Evolutionary conservation across 2,797 vertebrate species (phyloP).

Genomic region (Enteromius viviparus): DNA sequence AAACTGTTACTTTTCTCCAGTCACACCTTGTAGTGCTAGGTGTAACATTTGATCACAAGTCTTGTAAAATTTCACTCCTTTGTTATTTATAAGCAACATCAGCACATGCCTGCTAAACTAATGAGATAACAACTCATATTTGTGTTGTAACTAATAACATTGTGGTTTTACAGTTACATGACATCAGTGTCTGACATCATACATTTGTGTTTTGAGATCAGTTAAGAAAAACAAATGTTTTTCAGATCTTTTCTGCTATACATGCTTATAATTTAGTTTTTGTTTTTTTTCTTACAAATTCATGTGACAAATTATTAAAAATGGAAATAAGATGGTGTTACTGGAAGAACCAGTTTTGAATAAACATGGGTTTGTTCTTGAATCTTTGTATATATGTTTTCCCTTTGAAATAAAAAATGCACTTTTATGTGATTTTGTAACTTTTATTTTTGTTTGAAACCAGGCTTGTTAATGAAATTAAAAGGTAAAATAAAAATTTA

Average conservation of each 20-base stretch:
- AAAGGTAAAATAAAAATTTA: too few relatives aligned
- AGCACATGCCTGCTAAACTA: neutral
- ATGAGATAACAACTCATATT: neutral
- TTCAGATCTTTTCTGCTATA: neutral
- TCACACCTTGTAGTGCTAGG: constrained; percentile 36
- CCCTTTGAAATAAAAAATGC: neutral
- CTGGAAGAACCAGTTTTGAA: constrained; percentile 17
- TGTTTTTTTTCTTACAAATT: neutral
- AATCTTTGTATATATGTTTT: neutral
- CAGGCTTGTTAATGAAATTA: neutral
- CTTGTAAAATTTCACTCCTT: constrained; percentile 47
- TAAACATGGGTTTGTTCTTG: constrained; percentile 7
- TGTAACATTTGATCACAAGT: constrained; percentile 21
- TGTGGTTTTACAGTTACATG: neutral
- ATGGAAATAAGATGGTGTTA: constrained; percentile 5
- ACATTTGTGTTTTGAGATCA: neutral
- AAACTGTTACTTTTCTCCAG: constrained; percentile 33
- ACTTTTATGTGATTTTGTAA: too few relatives aligned
- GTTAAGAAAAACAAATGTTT: neutral
- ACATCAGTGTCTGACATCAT: neutral
- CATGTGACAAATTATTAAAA: neutral
- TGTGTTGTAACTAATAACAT: constrained; percentile 6
- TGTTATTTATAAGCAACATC: constrained; percentile 34
- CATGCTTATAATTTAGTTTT: neutral
- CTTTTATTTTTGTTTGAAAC: neutral